These are phyloP conservation scores for Cheilosia soror DNA, from an alignment of 2,888 invertebrate genomes.

Conservation along the genomic window DNA sequence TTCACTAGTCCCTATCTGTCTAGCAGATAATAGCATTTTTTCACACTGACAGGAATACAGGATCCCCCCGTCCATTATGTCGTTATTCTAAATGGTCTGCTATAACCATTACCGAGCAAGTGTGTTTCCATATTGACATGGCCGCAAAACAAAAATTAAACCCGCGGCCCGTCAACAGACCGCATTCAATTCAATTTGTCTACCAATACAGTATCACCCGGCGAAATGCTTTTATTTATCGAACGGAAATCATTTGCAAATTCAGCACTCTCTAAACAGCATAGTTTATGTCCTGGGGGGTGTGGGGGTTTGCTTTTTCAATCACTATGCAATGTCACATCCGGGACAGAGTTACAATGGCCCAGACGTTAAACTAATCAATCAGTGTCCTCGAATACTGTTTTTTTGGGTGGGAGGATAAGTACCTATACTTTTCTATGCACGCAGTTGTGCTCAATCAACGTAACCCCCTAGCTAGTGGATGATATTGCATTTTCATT, in stretches of 20 bases:
- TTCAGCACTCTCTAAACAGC: constrained; percentile 17
- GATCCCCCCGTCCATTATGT: no score
- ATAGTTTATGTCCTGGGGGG: constrained; percentile 23
- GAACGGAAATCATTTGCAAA: constrained; percentile 32
- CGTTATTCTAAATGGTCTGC: no score
- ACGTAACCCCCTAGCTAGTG: not conserved
- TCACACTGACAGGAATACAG: no score
- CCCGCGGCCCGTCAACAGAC: constrained; percentile 11
- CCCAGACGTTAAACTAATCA: constrained; percentile 48
- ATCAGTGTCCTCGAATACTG: constrained; percentile 52
- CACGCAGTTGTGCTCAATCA: constrained; percentile 35
- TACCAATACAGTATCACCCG: not conserved
- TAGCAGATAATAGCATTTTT: no score
- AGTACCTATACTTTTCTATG: not conserved
- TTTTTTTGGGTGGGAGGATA: constrained; percentile 9
- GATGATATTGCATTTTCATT: constrained; percentile 48
- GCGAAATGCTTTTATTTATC: constrained; percentile 19
- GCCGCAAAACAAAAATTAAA: not conserved
- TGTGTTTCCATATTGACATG: no score
- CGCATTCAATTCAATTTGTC: constrained; percentile 52
- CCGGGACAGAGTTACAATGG: constrained; percentile 37
- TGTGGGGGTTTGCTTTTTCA: constrained; percentile 21
- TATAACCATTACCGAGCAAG: no score
- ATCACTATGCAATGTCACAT: constrained; percentile 38
- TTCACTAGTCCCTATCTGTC: not conserved